Evolutionary conservation across 2,888 invertebrate genomes (phyloP).

Genomic region (Lissocephala sabroskyi): DNA sequence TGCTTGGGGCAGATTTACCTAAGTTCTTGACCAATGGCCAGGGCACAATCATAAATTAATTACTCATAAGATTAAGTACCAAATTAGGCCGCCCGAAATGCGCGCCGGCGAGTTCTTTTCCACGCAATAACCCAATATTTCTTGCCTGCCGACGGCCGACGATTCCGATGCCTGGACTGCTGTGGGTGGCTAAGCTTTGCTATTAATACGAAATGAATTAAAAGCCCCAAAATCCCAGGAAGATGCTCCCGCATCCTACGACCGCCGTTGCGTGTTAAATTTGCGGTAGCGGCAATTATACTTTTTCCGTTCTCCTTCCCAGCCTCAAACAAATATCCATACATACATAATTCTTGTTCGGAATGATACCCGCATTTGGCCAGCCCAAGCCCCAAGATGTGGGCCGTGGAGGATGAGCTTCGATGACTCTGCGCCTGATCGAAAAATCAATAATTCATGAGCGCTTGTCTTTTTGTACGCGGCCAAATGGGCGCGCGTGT

Average conservation of each 20-base stretch:
- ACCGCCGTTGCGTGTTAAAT: too few relatives aligned
- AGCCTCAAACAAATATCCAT: conserved; percentile 12
- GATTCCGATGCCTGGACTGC: background rate
- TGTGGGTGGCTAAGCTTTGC: conserved; percentile 12
- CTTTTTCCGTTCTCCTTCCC: background rate
- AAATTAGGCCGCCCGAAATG: too few relatives aligned
- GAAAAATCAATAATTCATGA: conserved; percentile 62
- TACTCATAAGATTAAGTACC: conserved; percentile 11
- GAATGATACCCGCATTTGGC: background rate
- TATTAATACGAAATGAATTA: conserved; percentile 49
- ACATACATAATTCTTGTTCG: conserved; percentile 8
- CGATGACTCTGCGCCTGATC: conserved; percentile 32
- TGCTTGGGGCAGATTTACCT: background rate
- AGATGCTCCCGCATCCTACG: too few relatives aligned
- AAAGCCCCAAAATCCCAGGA: background rate
- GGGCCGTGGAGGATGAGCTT: background rate
- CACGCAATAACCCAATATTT: too few relatives aligned
- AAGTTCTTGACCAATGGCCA: background rate
- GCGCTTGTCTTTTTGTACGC: conserved; percentile 7
- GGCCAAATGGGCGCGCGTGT: too few relatives aligned
- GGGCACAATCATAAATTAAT: conserved; percentile 12
- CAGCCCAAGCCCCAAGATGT: too few relatives aligned
- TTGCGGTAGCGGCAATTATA: conserved; percentile 36
- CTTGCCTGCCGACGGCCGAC: too few relatives aligned
- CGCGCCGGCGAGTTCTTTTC: too few relatives aligned